phyloP scores from a whole-genome alignment of 1,140 invertebrate species.

The Eriocheir sinensis region DNA sequence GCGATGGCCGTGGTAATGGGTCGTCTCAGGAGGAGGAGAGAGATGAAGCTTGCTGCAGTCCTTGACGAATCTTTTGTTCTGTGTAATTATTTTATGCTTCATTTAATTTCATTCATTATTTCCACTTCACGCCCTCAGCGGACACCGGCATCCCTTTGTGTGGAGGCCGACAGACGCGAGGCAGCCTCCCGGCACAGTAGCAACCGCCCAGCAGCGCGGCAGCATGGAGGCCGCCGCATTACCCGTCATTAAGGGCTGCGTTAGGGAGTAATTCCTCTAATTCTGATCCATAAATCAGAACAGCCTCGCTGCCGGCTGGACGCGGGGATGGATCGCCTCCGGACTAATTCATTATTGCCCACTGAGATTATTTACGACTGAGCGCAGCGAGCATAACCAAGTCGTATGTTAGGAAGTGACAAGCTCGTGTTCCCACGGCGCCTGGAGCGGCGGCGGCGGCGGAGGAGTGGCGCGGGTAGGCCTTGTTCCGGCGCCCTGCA shows the following conservation, averaged over 20 bases:
- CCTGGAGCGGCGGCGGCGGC: not conserved
- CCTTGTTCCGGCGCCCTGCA: conserved; percentile 7
- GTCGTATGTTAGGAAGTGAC: conserved; percentile 12
- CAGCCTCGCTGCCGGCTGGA: not conserved
- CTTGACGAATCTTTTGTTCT: not conserved
- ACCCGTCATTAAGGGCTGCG: not conserved
- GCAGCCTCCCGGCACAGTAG: not conserved
- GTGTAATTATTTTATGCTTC: not conserved
- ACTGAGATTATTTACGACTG: conserved; percentile 12
- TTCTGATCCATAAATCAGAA: conserved; percentile 1
- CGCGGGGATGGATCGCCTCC: not conserved
- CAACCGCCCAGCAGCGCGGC: not conserved
- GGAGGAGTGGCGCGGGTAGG: not conserved
- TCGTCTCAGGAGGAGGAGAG: not conserved
- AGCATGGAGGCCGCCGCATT: not conserved
- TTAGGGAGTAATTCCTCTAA: conserved; percentile 16
- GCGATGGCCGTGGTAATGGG: not conserved
- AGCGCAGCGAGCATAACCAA: not conserved
- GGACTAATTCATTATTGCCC: conserved; percentile 5
- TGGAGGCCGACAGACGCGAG: too few relatives aligned
- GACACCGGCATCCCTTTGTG: not conserved
- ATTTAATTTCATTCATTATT: conserved; percentile 18
- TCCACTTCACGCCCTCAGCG: not conserved
- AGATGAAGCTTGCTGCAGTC: not conserved
- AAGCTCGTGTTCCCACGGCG: not conserved